Percentiles rank a stretch among this genome's conserved stretches.
These are phyloP conservation scores for Aphis gossypii DNA, from an alignment of 1,140 invertebrate species.

Conservation along the genomic window DNA sequence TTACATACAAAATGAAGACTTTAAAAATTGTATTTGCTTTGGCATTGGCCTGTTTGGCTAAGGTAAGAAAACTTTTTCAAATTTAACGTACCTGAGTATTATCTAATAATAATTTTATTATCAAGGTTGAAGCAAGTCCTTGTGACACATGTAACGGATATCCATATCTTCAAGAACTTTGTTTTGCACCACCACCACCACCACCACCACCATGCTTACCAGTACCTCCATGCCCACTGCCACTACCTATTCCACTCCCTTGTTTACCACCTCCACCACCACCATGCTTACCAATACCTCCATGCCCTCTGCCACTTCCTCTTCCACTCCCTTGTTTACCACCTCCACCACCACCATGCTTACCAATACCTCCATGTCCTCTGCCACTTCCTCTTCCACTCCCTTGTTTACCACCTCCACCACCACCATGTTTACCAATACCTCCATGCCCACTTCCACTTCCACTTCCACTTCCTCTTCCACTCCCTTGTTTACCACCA, in stretches of 20 bases:
- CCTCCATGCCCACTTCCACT: not conserved
- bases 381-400: not conserved
- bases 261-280: not conserved
- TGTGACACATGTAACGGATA: not conserved
- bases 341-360: not conserved
- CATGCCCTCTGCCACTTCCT: not conserved
- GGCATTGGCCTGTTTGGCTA: not conserved
- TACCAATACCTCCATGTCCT: not conserved
- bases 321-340: not conserved
- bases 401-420: not conserved
- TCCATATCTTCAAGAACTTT: not conserved
- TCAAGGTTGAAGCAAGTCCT: conserved; percentile 4
- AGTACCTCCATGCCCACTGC: not conserved
- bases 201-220: not conserved
- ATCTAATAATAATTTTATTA: not conserved
- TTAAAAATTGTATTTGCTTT: not conserved
- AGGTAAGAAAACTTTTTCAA: not conserved
- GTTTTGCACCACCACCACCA: not conserved
- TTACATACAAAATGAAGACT: not conserved
- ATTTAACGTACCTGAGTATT: not conserved
- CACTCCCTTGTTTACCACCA: not conserved
- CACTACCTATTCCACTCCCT: not conserved
- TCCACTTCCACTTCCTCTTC: no score
- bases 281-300: not conserved
- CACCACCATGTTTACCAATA: no score